A percentile compares a stretch with the other conserved stretches of the same genome.
Evolutionary conservation across 2,797 vertebrate species (phyloP).

Genomic region (Craterocephalus amniculus): DNA sequence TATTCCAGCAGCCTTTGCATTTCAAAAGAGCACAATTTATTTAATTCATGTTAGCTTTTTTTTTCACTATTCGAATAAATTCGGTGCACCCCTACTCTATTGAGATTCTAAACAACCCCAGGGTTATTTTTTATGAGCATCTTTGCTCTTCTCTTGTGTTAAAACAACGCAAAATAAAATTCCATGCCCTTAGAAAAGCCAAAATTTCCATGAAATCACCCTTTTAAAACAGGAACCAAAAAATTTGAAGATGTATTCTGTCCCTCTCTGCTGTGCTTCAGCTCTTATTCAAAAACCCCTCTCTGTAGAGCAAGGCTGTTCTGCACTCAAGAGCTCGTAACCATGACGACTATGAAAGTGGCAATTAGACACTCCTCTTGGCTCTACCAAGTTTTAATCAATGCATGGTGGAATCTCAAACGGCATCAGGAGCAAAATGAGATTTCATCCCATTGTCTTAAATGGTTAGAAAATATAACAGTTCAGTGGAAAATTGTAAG

Average conservation of each 20-base stretch:
- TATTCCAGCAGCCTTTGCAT: too few relatives aligned
- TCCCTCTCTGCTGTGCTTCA: slow-evolving; percentile 4
- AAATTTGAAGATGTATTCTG: neutral
- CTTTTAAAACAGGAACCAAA: too few relatives aligned
- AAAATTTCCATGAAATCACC: too few relatives aligned
- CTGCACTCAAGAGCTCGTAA: neutral
- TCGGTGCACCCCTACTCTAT: too few relatives aligned
- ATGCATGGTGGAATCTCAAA: neutral
- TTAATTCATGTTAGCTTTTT: too few relatives aligned
- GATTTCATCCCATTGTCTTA: neutral
- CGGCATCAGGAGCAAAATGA: neutral
- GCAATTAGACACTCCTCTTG: neutral
- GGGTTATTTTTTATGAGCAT: too few relatives aligned
- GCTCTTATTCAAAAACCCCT: neutral
- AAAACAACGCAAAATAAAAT: too few relatives aligned
- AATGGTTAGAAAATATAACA: neutral
- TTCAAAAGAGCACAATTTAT: too few relatives aligned
- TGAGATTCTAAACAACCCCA: too few relatives aligned
- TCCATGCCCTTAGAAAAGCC: too few relatives aligned
- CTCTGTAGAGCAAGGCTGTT: neutral
- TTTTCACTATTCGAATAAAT: too few relatives aligned
- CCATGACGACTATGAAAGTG: neutral
- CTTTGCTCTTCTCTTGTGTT: too few relatives aligned
- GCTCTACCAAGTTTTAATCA: neutral
- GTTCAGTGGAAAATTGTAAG: neutral